Percentiles rank a stretch among this genome's conserved stretches.
Conservation (phyloP, 2,797 vertebrate species). For the Acrossocheilus fasciatus region DNA sequence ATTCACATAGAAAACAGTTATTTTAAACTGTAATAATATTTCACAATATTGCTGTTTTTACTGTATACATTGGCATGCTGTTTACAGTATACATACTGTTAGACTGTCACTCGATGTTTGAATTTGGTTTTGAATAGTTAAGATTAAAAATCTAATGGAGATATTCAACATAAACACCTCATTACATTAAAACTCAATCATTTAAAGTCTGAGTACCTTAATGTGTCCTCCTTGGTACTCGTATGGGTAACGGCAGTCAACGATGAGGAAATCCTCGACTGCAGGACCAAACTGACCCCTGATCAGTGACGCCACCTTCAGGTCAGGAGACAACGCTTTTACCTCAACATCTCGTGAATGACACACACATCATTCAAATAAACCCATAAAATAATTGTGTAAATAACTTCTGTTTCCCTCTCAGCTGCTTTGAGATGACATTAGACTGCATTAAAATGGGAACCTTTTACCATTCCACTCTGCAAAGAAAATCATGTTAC, state of each 20-base stretch:
- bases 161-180: not conserved
- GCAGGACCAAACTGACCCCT: conserved; percentile 55
- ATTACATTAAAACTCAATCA: not conserved
- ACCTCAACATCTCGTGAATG: not conserved
- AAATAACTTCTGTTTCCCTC: not conserved
- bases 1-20: no score
- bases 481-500: not conserved
- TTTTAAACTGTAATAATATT: no score
- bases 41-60: no score
- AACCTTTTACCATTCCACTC: not conserved
- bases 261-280: conserved; percentile 62
- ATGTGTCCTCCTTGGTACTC: conserved; percentile 71
- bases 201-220: conserved; percentile 52
- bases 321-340: conserved; percentile 11
- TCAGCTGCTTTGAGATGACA: not conserved
- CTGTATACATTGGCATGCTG: no score
- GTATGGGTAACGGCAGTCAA: conserved; percentile 71
- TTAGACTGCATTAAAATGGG: not conserved
- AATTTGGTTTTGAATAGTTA: no score
- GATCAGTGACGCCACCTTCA: conserved; percentile 66
- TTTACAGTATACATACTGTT: no score
- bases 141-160: no score
- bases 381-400: not conserved
- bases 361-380: not conserved
- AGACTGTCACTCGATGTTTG: no score